A percentile compares a stretch with the other conserved stretches of the same genome.
phyloP scores from a whole-genome alignment of 1,140 invertebrate genomes.

The Drosophila ananassae region DNA sequence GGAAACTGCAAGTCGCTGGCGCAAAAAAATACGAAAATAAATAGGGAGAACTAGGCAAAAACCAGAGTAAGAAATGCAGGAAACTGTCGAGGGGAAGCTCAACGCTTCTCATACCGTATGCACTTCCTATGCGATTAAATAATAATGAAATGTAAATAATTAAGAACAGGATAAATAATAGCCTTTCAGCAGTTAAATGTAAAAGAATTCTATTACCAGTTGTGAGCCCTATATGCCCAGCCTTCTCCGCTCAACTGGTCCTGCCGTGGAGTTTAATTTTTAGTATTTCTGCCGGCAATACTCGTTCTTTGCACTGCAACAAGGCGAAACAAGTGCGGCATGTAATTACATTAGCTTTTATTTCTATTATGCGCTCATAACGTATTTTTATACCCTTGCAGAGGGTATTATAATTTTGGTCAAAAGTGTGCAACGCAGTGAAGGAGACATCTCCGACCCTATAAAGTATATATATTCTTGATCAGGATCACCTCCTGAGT shows the following conservation, averaged over 20 bases:
- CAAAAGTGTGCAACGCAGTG: too few species aligned
- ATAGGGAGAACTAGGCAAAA: conserved; percentile 17
- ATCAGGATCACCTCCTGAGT: too few species aligned
- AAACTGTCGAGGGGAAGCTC: not conserved
- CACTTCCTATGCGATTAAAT: not conserved
- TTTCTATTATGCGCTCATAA: conserved; percentile 75
- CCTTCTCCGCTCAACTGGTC: conserved; percentile 23
- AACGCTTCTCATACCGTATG: conserved; percentile 9
- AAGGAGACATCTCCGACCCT: too few species aligned
- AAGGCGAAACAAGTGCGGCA: conserved; percentile 54
- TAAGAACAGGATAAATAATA: too few species aligned
- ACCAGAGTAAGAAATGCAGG: conserved; percentile 20
- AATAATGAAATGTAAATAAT: not conserved
- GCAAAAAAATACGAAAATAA: conserved; percentile 17
- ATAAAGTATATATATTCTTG: too few species aligned
- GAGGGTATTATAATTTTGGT: too few species aligned
- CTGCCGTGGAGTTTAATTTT: conserved; percentile 64
- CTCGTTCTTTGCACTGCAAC: conserved; percentile 29
- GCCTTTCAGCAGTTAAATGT: not conserved
- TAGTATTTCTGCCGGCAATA: conserved; percentile 35
- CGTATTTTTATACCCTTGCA: too few species aligned
- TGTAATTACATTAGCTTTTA: conserved; percentile 79
- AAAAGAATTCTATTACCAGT: not conserved
- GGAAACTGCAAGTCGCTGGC: conserved; percentile 44
- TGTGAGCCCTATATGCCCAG: conserved; percentile 12